Evolutionary conservation across 2,113 vertebrate genomes (phyloP).

Genomic region (Diglossa brunneiventris): DNA sequence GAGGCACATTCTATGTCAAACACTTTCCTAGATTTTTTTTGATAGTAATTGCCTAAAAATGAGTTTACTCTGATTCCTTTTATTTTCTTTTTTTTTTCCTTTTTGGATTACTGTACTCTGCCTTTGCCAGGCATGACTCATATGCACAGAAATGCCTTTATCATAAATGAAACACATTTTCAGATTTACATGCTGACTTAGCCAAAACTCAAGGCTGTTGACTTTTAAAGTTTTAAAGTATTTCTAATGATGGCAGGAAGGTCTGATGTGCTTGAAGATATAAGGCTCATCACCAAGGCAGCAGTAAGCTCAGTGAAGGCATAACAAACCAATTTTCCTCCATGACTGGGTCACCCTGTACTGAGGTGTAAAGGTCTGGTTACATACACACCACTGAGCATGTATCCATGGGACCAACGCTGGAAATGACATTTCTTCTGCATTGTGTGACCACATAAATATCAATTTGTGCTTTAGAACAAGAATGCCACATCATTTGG

Average conservation of each 20-base stretch:
- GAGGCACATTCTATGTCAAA: background rate
- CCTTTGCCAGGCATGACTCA: background rate
- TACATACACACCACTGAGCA: background rate
- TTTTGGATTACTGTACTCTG: background rate
- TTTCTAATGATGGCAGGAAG: background rate
- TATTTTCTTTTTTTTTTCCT: background rate
- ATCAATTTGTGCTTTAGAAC: background rate
- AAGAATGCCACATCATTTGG: background rate
- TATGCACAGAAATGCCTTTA: background rate
- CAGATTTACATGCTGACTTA: conserved; percentile 3
- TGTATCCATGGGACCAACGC: background rate
- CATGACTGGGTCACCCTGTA: background rate
- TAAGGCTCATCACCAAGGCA: background rate
- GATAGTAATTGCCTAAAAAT: background rate
- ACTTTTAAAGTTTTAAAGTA: background rate
- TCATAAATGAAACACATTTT: conserved; percentile 17
- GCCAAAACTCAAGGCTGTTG: background rate
- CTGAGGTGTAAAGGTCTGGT: background rate
- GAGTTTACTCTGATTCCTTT: background rate
- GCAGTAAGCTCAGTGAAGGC: background rate
- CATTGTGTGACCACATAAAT: background rate
- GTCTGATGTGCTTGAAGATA: background rate
- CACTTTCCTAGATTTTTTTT: background rate
- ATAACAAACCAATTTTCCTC: background rate
- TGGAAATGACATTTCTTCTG: conserved; percentile 12